Evolutionary conservation across 2,888 invertebrate genomes (phyloP), one percentile per base, ranked within the genome.

Genomic region (Sinopyrophorus schimmeli): DNA sequence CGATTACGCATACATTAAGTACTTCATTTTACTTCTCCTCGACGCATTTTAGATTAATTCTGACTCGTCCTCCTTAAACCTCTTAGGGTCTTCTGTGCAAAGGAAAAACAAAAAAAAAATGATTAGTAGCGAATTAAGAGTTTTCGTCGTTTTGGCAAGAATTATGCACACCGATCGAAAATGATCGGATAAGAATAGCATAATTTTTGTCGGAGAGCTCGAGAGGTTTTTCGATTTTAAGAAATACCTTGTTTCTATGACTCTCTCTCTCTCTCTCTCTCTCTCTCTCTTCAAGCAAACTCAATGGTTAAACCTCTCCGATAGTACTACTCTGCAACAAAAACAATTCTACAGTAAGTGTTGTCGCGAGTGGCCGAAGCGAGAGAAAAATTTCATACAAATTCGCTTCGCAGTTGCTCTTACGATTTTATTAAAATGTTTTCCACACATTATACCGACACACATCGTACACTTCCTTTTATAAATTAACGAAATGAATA

Each of bases 261-360:
- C 54, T 53, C 49, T 47, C 54, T n/a, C n/a, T n/a, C n/a, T n/a
- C n/a, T n/a, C n/a, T n/a, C n/a, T n/a, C n/a, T n/a, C n/a, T n/a
- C n/a, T n/a, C n/a, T n/a, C n/a, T n/a, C n/a, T n/a, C n/a, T n/a
- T n/a, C n/a, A n/a, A 52, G 46, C 39, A 47, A 48, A 38, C 51
- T 53, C 49, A 49, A 47, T 46, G 47, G 53, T 42, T 50, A 35
- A 57, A 46, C 47, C 52, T 49, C 40, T 32, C 48, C 57, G 57
- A 50, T n/a, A n/a, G n/a, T n/a, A 53, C 52, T 42, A 53, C 53
- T 51, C 61, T 61, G 61, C 43, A 61, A 61, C 61, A 61, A 57
- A 61, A 60, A 59, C 53, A 39, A 54, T 37, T 31, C 26, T 35
- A 40, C 37, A 53, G 51, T 58, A 54, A 53, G 53, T 44, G 47